Evolutionary conservation across 2,113 vertebrate species (phyloP).

Genomic region (Pao palembangensis): DNA sequence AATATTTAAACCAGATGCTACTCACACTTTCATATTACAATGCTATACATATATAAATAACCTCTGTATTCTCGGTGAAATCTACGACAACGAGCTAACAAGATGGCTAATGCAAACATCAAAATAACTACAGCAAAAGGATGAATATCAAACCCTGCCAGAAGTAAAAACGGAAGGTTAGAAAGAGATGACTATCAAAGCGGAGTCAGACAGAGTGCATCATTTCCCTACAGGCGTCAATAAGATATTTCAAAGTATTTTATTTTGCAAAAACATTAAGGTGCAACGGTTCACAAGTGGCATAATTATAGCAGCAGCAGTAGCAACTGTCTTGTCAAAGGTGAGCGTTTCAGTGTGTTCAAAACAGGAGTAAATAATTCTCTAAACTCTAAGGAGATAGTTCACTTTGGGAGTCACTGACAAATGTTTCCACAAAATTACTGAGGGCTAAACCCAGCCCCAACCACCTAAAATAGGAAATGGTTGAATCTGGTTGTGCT

Average conservation of each 20-base stretch:
- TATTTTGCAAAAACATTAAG: not conserved
- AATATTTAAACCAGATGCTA: too few species aligned
- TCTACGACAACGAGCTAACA: too few species aligned
- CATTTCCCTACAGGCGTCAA: slow-evolving; percentile 8
- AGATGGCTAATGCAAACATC: not conserved
- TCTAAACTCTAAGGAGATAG: too few species aligned
- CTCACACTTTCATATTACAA: too few species aligned
- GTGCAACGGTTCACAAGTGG: not conserved
- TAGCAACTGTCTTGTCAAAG: not conserved
- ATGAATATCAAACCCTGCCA: not conserved
- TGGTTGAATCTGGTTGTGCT: slow-evolving; percentile 33
- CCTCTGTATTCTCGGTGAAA: too few species aligned
- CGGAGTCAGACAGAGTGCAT: slow-evolving; percentile 11
- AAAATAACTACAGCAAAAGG: not conserved
- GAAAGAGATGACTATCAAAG: not conserved
- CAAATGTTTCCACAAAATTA: not conserved
- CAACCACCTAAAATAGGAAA: slow-evolving; percentile 6
- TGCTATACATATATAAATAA: too few species aligned
- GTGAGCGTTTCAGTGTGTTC: too few species aligned
- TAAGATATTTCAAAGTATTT: not conserved
- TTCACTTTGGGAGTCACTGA: not conserved
- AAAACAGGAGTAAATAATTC: too few species aligned
- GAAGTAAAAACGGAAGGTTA: not conserved
- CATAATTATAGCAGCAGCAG: not conserved
- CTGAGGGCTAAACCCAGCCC: not conserved